Evolutionary conservation across 2,888 invertebrate species (phyloP).

Genomic region (Sacculina carcini): DNA sequence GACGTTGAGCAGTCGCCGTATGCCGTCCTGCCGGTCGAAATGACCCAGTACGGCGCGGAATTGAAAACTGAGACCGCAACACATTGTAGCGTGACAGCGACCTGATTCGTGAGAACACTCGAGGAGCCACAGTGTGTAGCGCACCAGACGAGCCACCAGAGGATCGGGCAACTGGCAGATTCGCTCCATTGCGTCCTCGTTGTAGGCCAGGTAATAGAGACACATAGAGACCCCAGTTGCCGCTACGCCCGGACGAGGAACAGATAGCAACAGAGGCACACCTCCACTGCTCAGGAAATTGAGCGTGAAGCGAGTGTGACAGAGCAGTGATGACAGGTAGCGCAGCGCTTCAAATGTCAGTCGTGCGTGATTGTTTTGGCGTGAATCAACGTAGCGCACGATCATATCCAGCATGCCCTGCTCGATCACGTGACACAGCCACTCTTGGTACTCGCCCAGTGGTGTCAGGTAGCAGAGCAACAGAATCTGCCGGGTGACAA

Average conservation of each 20-base stretch:
- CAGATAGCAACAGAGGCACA: conserved; percentile 48
- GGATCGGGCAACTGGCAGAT: conserved; percentile 61
- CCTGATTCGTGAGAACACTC: conserved; percentile 94
- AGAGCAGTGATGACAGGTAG: conserved; percentile 73
- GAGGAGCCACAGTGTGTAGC: conserved; percentile 74
- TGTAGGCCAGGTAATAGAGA: conserved; percentile 84
- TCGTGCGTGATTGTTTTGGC: conserved; percentile 63
- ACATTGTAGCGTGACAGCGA: conserved; percentile 93
- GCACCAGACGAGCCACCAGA: conserved; percentile 47
- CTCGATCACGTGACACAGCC: conserved; percentile 75
- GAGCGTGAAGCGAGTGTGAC: conserved; percentile 92
- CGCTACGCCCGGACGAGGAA: conserved; percentile 76
- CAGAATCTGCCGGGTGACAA: conserved; percentile 68
- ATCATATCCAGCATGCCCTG: conserved; percentile 71
- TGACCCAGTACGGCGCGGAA: conserved; percentile 77
- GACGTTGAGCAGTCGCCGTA: conserved; percentile 78
- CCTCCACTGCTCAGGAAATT: conserved; percentile 80
- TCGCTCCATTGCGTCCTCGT: conserved; percentile 90
- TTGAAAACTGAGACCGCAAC: conserved; percentile 79
- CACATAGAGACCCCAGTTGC: conserved; percentile 90
- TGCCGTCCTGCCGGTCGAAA: conserved; percentile 81
- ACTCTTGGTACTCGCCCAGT: conserved; percentile 93
- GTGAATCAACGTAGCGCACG: conserved; percentile 63
- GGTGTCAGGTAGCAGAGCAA: conserved; percentile 83
- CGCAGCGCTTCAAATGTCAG: conserved; percentile 88